A percentile compares a stretch with the other conserved stretches of the same genome.
Conservation (phyloP, 2,888 invertebrate genomes). For the Mythimna impura region DNA sequence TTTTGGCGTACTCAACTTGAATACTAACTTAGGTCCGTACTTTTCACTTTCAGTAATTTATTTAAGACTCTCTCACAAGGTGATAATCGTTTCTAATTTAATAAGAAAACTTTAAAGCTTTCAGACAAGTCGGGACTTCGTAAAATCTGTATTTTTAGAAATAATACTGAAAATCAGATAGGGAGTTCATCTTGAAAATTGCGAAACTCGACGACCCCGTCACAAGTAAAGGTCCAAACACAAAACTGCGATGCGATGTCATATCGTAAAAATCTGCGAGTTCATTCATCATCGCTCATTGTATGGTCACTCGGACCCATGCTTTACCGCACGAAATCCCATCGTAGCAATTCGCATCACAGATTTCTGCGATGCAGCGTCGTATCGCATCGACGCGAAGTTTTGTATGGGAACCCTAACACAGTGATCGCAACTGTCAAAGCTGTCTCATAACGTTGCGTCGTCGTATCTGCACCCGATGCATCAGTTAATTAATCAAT, state of each 20-base stretch:
- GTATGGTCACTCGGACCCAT: too few relatives aligned
- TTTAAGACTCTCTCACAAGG: slow-evolving; percentile 5
- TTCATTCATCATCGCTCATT: too few relatives aligned
- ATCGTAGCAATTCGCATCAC: too few relatives aligned
- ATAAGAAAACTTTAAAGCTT: neutral
- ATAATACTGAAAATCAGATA: slow-evolving; percentile 31
- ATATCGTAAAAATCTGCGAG: too few relatives aligned
- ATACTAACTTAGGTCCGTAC: slow-evolving; percentile 19
- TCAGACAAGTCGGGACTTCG: neutral
- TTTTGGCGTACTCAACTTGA: slow-evolving; percentile 26
- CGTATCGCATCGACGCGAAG: too few relatives aligned
- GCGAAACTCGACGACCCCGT: slow-evolving; percentile 45
- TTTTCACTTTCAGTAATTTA: slow-evolving; percentile 9
- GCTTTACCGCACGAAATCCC: too few relatives aligned
- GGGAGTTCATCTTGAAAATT: slow-evolving; percentile 35
- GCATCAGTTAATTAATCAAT: slow-evolving; percentile 44
- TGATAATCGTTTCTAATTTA: slow-evolving; percentile 2
- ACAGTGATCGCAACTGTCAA: slow-evolving; percentile 42
- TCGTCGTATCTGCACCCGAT: slow-evolving; percentile 24
- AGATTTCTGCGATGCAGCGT: too few relatives aligned
- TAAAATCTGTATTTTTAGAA: neutral
- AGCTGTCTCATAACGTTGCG: slow-evolving; percentile 39
- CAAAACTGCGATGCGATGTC: too few relatives aligned
- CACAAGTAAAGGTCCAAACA: slow-evolving; percentile 7
- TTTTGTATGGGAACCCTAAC: too few relatives aligned